Evolutionary conservation across 2,797 vertebrate species (phyloP).

Genomic region (Sparidentex hasta): DNA sequence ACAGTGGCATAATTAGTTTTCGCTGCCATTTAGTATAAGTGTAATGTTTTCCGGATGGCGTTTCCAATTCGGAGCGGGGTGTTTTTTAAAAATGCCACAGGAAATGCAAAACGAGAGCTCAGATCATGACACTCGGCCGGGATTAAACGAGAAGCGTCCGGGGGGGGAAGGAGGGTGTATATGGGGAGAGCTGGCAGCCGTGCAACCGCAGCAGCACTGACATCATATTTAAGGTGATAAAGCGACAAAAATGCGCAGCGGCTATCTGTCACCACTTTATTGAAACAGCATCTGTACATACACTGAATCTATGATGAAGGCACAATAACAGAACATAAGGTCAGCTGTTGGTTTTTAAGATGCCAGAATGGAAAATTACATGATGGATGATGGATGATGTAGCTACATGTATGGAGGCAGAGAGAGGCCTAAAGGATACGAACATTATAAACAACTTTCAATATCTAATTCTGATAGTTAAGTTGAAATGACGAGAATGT

Average conservation of each 20-base stretch:
- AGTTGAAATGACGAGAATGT: too few relatives aligned
- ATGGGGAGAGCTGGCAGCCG: conserved; percentile 5
- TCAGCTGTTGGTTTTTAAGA: too few relatives aligned
- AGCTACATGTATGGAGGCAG: background rate
- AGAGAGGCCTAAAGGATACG: background rate
- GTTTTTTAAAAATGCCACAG: conserved; percentile 35
- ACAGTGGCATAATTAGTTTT: conserved; percentile 42
- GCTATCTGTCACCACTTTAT: background rate
- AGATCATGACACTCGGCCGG: conserved; percentile 25
- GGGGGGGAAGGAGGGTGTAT: background rate
- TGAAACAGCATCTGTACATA: background rate
- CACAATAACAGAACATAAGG: background rate
- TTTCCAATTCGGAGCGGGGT: conserved; percentile 37
- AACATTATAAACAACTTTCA: background rate
- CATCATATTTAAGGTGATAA: conserved; percentile 4
- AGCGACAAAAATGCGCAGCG: background rate
- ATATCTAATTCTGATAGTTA: too few relatives aligned
- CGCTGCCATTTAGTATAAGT: conserved; percentile 32
- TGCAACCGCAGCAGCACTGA: conserved; percentile 7
- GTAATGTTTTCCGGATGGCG: conserved; percentile 47
- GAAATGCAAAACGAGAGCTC: conserved; percentile 29
- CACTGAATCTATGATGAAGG: background rate
- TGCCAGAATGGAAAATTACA: too few relatives aligned
- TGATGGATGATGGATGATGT: too few relatives aligned
- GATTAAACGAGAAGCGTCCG: conserved; percentile 14